phyloP scores from a whole-genome alignment of 2,797 vertebrate species.

The Myotis daubentonii region DNA sequence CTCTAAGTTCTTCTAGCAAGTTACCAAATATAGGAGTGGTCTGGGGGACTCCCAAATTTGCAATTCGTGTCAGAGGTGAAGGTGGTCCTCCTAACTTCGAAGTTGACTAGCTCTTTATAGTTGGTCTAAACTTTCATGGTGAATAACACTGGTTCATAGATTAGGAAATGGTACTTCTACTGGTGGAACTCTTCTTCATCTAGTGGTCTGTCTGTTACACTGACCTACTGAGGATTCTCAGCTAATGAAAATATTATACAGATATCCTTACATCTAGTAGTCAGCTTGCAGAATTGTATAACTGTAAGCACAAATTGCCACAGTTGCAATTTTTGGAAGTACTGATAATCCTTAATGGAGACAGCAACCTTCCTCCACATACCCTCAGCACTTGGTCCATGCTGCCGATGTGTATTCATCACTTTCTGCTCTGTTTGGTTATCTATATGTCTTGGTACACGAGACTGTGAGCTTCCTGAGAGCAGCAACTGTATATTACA shows the following conservation, averaged over 20 bases:
- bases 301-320: not conserved
- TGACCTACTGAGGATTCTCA: not conserved
- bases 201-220: not conserved
- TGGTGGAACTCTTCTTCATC: not conserved
- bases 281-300: not conserved
- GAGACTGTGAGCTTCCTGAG: not conserved
- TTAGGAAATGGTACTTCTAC: not conserved
- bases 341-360: not conserved
- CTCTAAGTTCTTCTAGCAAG: not conserved
- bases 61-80: not conserved
- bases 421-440: not conserved
- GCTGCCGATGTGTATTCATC: accelerated
- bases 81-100: not conserved
- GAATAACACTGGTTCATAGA: not conserved
- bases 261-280: not conserved
- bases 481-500: accelerated
- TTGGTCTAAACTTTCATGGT: not conserved
- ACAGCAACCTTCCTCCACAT: not conserved
- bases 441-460: not conserved
- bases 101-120: not conserved
- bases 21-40: not conserved
- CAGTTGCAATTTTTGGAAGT: not conserved
- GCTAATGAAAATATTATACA: not conserved
- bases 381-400: not conserved
- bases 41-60: not conserved